Conservation (phyloP, 2,113 vertebrate genomes). For the Clinocottus analis region DNA sequence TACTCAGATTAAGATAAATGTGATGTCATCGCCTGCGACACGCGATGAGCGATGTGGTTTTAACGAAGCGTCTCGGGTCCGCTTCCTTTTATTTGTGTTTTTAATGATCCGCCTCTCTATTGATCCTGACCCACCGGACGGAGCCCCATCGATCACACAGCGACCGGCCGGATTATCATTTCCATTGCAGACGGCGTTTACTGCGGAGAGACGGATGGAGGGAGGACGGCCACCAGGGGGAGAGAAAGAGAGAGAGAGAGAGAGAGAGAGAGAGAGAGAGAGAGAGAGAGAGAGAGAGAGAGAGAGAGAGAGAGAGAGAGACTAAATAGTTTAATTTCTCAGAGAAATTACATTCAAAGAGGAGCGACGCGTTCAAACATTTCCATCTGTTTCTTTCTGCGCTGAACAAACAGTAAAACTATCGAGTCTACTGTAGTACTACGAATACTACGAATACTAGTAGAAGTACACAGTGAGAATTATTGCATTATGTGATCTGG, state of each 20-base stretch:
- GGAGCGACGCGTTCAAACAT: no score
- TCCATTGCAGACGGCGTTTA: conserved; percentile 69
- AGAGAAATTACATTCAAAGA: neutral
- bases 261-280: conserved; percentile 2
- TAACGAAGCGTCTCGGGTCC: conserved; percentile 13
- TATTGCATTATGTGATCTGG: no score
- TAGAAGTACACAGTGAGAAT: no score
- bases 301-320: conserved; percentile 13
- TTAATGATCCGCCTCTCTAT: conserved; percentile 3
- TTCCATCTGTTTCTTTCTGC: no score
- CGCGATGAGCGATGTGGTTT: conserved; percentile 40
- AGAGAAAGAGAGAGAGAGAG: conserved; percentile 26
- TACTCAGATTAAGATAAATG: conserved; percentile 37
- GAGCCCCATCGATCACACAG: conserved; percentile 66
- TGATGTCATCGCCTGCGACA: conserved; percentile 8
- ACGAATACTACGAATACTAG: no score
- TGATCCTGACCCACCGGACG: conserved; percentile 54
- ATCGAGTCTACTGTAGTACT: no score
- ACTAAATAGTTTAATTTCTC: no score
- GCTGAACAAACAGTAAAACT: no score
- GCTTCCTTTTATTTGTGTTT: neutral
- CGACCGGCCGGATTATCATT: conserved; percentile 68
- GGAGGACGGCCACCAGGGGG: conserved; percentile 13
- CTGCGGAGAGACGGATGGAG: conserved; percentile 56
- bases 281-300: neutral